Evolutionary conservation across 2,888 invertebrate species (phyloP).

Genomic region (Thecocarcelia acutangulata): DNA sequence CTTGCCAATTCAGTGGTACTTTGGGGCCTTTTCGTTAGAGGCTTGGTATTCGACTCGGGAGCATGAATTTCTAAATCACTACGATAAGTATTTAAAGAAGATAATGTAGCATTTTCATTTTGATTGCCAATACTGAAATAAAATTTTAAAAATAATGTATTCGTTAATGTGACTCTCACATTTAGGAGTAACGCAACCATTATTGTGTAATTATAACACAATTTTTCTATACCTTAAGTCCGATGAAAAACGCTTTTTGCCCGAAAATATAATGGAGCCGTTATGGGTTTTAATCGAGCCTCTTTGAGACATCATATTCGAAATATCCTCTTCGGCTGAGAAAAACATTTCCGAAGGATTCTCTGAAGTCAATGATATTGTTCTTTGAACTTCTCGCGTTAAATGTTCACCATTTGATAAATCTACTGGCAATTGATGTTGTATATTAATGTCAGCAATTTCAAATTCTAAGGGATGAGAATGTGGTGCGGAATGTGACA

Average conservation of each 20-base stretch:
- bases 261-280: conserved; percentile 79
- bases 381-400: conserved; percentile 85
- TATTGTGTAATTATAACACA: no score
- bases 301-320: conserved; percentile 79
- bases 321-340: conserved; percentile 94
- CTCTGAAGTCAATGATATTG: conserved; percentile 93
- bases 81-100: conserved; percentile 83
- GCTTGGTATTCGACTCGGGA: conserved; percentile 83
- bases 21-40: conserved; percentile 80
- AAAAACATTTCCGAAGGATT: conserved; percentile 96
- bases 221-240: conserved; percentile 81
- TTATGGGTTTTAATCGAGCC: conserved; percentile 80
- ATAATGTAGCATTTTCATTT: conserved; percentile 77
- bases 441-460: conserved; percentile 80
- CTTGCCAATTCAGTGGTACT: conserved; percentile 81
- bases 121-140: conserved; percentile 78
- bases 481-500: conserved; percentile 82
- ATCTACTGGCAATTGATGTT: conserved; percentile 71
- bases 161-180: background rate
- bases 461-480: conserved; percentile 81
- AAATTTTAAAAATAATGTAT: conserved; percentile 3
- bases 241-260: conserved; percentile 81
- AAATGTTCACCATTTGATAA: conserved; percentile 75
- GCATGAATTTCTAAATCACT: conserved; percentile 86
- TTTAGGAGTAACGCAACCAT: background rate